Base-by-base conservation (phyloP, 2,113 vertebrate genomes). In the Chaetura pelagica region DNA sequence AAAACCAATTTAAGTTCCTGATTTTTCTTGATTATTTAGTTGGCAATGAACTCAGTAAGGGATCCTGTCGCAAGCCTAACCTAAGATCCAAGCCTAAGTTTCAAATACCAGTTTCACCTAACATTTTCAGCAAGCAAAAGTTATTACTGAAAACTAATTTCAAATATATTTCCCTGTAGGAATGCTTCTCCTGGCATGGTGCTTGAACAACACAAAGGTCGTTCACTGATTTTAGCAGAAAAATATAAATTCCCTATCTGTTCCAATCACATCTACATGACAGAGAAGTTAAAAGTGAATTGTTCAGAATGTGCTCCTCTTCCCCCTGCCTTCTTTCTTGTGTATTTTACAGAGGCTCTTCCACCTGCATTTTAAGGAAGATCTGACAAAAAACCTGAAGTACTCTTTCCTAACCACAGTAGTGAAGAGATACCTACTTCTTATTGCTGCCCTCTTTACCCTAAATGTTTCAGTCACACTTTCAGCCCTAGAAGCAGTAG, bases 391-490 rank as follows among this genome's bases (percentile, higher is more conserved):
- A 84, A 12, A 1, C 9, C 7, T 13, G 1, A 48, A 55, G 40
- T 17, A 34, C 11, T 48, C 51, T 61, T 34, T 49, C 7, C 11
- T 61, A 64, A 22, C 4, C 7, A 2, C 35, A 23, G 4, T 29
- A 9, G 4, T 29, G 44, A 54, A 71, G 55, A 40, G 4, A 0
- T 3, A 3, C 13, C 12, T 11, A 38, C 1, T 22, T 75, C 19
- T 78, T 54, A 34, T 86, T 38, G 21, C 63, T 80, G 10, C 46
- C 73, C 5, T 22, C 10, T 57, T 86, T 44, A 34, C 46, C 48
- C 4, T 21, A 4, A 17, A 20, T 32, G 6, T 30, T 76, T 29
- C 67, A 84, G 49, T 18, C 58, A 58, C 27, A 10, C 17, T n/a
- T 26, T 19, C 66, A 78, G 7, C 12, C 42, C 34, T 52, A 59